These are phyloP conservation scores for Linnaemya vulpina DNA, from an alignment of 2,888 invertebrate genomes.

Conservation along the genomic window DNA sequence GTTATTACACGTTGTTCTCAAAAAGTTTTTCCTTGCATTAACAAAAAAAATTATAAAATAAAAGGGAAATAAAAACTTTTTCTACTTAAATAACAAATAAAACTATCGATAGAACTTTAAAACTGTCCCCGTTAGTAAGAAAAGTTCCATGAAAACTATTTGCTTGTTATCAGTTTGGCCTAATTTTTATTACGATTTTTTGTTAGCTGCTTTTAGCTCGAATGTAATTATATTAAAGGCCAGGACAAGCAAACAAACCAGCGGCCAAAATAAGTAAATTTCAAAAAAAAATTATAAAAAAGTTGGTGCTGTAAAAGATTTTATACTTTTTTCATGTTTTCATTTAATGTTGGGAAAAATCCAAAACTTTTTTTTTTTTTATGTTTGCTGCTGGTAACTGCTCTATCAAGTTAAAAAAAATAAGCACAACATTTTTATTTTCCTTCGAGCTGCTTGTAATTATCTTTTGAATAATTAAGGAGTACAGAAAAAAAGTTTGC, in stretches of 20 bases:
- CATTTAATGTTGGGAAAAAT: slow-evolving; percentile 22
- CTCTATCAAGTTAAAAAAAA: slow-evolving; percentile 11
- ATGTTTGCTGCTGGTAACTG: slow-evolving; percentile 6
- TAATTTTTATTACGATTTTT: slow-evolving; percentile 43
- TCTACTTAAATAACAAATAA: slow-evolving; percentile 21
- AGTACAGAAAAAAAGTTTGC: slow-evolving; percentile 69
- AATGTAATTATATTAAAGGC: slow-evolving; percentile 60
- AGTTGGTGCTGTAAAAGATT: slow-evolving; percentile 58
- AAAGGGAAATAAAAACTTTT: slow-evolving; percentile 13
- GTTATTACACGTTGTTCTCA: not conserved
- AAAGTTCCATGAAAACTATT: slow-evolving; percentile 57
- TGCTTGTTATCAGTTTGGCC: slow-evolving; percentile 72
- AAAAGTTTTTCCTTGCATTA: not conserved
- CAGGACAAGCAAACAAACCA: slow-evolving; percentile 55
- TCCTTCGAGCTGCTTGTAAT: slow-evolving; percentile 76
- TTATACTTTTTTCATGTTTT: slow-evolving; percentile 36
- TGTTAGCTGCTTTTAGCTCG: slow-evolving; percentile 24
- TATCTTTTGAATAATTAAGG: slow-evolving; percentile 81
- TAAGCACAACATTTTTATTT: slow-evolving; percentile 73
- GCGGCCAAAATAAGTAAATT: slow-evolving; percentile 9
- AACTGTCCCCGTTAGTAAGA: slow-evolving; percentile 64
- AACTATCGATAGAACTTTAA: slow-evolving; percentile 50
- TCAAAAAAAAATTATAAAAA: slow-evolving; percentile 33
- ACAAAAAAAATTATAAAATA: no score
- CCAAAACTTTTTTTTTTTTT: slow-evolving; percentile 59